Evolutionary conservation across 30 jellyfish, hydroid and myxozoan species (phyloP), one percentile per base, ranked within the genome.

Genomic region (Calvadosia cruxmelitensis): DNA sequence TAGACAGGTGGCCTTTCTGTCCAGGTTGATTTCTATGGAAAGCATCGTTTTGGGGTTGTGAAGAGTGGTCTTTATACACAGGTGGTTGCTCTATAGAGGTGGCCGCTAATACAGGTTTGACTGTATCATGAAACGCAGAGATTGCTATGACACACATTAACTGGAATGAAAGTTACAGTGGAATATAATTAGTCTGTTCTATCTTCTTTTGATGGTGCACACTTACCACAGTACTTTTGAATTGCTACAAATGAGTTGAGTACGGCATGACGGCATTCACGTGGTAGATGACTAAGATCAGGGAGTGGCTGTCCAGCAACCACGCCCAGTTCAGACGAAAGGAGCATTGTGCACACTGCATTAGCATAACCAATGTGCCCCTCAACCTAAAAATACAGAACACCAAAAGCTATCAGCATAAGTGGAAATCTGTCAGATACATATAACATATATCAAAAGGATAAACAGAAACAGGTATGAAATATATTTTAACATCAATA

Each of bases 201-300:
- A 7, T n/a, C 61, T 7, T 12, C n/a, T 12, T 7, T 7, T 7
- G n/a, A 48, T 7, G n/a, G n/a, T 48, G 16, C 12, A 7, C 12
- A 16, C 49, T 2, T 65, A 86, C 96, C 94, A 53, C 91, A 27
- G 34, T 53, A 86, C 49, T 86, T 80, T 64, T 67, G 85, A 1
- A 79, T 78, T 52, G 95, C 76, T 3, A 80, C 96, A 12, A 88
- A 81, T 13, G 96, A 77, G 51, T 86, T 86, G 15, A 82, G 84
- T 23, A 86, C 76, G 16, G 91, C 83, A 16, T 72, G 72, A 34
- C 84, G 76, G 27, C 74, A 34, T 7, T 66, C 3, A 1, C 49
- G 71, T n/a, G 96, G 96, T 30, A 86, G n/a, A 67, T 73, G 76
- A 3, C 74, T 53, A 28, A 79, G 36, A 61, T 72, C 91, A 33